phyloP scores from a whole-genome alignment of 2,888 invertebrate genomes.

The Crossocerus cetratus region DNA sequence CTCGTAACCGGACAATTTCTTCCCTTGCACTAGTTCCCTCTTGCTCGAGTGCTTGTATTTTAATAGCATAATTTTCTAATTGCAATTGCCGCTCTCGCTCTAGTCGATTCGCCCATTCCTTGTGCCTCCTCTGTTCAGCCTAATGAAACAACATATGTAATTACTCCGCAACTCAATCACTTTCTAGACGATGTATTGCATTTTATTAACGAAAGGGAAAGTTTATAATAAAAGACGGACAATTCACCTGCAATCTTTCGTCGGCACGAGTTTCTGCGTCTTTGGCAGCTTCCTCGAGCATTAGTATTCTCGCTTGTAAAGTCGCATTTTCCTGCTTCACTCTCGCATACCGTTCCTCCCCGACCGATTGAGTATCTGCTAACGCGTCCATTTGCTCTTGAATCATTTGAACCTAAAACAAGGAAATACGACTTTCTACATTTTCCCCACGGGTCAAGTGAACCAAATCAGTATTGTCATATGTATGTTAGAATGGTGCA shows the following conservation, averaged over 20 bases:
- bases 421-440: not conserved
- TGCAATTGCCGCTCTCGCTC: conserved; percentile 91
- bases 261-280: conserved; percentile 78
- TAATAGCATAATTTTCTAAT: conserved; percentile 86
- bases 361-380: conserved; percentile 91
- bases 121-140: conserved; percentile 92
- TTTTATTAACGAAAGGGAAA: not conserved
- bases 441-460: too few relatives aligned
- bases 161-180: not conserved
- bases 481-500: too few relatives aligned
- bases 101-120: conserved; percentile 88
- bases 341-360: conserved; percentile 92
- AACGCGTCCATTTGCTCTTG: conserved; percentile 95
- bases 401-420: conserved; percentile 89
- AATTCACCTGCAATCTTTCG: conserved; percentile 77
- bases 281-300: conserved; percentile 87
- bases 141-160: conserved; percentile 63
- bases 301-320: conserved; percentile 91
- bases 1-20: conserved; percentile 82
- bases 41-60: conserved; percentile 83
- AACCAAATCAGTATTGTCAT: too few relatives aligned
- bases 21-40: conserved; percentile 83
- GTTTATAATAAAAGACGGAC: not conserved
- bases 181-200: not conserved
- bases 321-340: conserved; percentile 96